Evolutionary conservation across 2,797 vertebrate species (phyloP), one percentile per base, ranked within the genome.

Genomic region (Sebastes cheni): DNA sequence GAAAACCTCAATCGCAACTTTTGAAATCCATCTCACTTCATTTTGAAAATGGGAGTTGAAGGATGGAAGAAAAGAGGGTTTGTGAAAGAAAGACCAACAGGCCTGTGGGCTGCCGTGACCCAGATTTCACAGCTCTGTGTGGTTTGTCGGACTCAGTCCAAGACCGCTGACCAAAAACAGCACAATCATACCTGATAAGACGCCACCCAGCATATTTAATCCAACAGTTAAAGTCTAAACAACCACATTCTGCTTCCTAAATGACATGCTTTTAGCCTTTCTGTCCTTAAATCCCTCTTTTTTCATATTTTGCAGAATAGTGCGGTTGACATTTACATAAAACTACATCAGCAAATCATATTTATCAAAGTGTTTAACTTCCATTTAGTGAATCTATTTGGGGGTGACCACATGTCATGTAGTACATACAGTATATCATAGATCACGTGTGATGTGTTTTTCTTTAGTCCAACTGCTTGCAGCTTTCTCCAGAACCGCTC

Each of bases 81-180:
- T 68, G 67, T 23, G 58, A 70, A 72, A 50, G 25, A 60, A 77
- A 62, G 61, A 75, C 54, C 80, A n/a, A 23, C 78, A 77, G 82
- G 84, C 87, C 89, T 58, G 81, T 86, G 79, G 87, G 86, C 72
- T 50, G 67, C 67, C 30, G 62, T 90, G 92, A 92, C 90, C 90
- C 91, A 93, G 81, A 91, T 93, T 91, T 76, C 72, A 14, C 36
- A 77, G 85, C 75, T 79, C 77, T 27, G 69, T 67, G 80, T 67
- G 75, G 85, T 68, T 82, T 74, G 66, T 11, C 34, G 82, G 77
- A 75, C 30, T 29, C 46, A 5, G 54, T 82, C 75, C 73, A 65
- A 84, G 61, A 12, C 68, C 14, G 8, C 62, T 67, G 80, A 89
- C 81, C 77, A 77, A 52, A 86, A 64, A 56, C 72, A 42, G n/a